Percentiles rank a stretch among this genome's conserved stretches.
These are phyloP conservation scores for Cairina moschata DNA, from an alignment of 2,113 vertebrate species.

Conservation along the genomic window DNA sequence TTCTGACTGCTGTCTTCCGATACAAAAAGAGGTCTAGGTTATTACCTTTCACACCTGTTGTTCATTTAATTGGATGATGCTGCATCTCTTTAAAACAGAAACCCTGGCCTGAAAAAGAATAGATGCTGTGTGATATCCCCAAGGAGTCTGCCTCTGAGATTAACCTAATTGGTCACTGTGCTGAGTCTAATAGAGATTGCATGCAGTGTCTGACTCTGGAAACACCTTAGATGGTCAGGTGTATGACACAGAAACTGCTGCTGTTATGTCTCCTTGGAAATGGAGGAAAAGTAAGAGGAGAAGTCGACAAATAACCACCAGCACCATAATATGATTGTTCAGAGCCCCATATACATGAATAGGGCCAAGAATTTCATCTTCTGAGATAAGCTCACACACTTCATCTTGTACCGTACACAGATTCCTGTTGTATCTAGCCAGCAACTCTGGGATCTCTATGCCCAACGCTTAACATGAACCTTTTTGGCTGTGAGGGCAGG, in stretches of 20 bases:
- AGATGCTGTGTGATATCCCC: conserved; percentile 24
- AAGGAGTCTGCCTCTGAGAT: conserved; percentile 64
- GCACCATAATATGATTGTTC: not conserved
- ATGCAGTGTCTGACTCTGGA: not conserved
- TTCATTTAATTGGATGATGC: conserved; percentile 60
- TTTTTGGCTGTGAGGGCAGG: not conserved
- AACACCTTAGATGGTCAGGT: not conserved
- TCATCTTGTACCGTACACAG: not conserved
- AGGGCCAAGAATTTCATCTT: not conserved
- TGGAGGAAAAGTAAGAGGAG: not conserved
- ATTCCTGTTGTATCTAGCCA: not conserved
- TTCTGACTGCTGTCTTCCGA: conserved; percentile 41
- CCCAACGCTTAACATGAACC: no score
- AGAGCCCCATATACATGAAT: not conserved
- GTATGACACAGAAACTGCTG: not conserved
- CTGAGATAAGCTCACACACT: not conserved
- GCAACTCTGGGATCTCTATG: no score
- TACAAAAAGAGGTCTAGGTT: conserved; percentile 39
- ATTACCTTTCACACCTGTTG: conserved; percentile 46
- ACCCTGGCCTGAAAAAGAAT: conserved; percentile 10
- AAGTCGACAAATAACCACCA: not conserved
- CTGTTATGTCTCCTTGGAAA: not conserved
- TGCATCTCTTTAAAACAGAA: conserved; percentile 53
- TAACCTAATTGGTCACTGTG: conserved; percentile 68
- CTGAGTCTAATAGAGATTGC: conserved; percentile 32